Conservation (phyloP, 2,113 vertebrate species). For the Tiliqua scincoides region DNA sequence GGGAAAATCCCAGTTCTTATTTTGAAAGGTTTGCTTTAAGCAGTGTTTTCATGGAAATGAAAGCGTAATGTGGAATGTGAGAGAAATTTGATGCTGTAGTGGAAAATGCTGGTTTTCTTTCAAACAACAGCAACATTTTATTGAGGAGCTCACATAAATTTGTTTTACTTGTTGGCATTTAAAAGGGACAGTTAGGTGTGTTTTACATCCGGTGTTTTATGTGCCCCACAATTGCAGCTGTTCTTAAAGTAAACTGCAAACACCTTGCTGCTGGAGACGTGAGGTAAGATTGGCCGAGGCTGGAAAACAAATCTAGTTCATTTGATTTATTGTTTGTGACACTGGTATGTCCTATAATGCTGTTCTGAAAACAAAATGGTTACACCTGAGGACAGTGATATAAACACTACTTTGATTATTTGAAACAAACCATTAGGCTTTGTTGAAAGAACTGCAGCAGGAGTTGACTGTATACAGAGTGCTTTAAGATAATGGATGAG, state of each 20-base stretch:
- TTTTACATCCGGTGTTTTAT: slow-evolving; percentile 74
- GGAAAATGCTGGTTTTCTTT: background rate
- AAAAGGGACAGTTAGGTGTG: slow-evolving; percentile 44
- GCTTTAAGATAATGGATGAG: slow-evolving; percentile 75
- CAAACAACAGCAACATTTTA: background rate
- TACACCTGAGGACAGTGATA: slow-evolving; percentile 80
- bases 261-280: slow-evolving; percentile 65
- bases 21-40: slow-evolving; percentile 7
- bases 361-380: slow-evolving; percentile 78
- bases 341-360: slow-evolving; percentile 69
- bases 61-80: background rate
- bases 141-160: slow-evolving; percentile 39
- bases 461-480: slow-evolving; percentile 64
- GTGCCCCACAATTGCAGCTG: slow-evolving; percentile 68
- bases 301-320: slow-evolving; percentile 77
- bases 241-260: slow-evolving; percentile 69
- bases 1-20: background rate
- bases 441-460: slow-evolving; percentile 79
- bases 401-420: slow-evolving; percentile 82
- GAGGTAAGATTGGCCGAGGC: slow-evolving; percentile 70
- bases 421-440: slow-evolving; percentile 83
- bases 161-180: slow-evolving; percentile 26
- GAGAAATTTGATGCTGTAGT: background rate
- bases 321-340: slow-evolving; percentile 83
- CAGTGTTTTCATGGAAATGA: background rate